Base-by-base conservation (phyloP, 2,113 vertebrate genomes). In the Vicugna pacos region DNA sequence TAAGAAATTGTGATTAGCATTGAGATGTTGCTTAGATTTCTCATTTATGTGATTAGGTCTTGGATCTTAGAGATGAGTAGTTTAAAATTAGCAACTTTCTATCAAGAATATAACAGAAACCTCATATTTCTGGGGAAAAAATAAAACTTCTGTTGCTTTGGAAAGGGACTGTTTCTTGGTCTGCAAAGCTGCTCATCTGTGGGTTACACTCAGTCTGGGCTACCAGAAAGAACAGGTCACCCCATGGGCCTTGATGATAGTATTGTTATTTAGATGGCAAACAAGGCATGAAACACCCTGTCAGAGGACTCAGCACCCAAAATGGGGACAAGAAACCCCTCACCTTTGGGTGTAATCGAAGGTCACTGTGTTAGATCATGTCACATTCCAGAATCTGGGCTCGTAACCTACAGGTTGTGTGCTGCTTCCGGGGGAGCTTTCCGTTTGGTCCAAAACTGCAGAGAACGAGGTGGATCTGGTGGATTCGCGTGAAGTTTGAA, bases 271-370 rank as follows among this genome's bases (percentile, higher is more conserved):
- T 89, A 62, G 22, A 50, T 95, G 73, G 58, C 56, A 97, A 97
- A 97, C 65, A 87, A 95, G 92, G 87, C 81, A 88, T 98, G 92
- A 97, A 92, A 90, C 54, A 76, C 85, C 42, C 20, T 97, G 95
- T 97, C 94, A 92, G 28, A 97, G 76, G 94, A 35, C 67, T 86
- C 92, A 94, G 20, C 35, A 91, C 52, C 46, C n/a, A 0, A 90
- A 62, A 72, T 64, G 75, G 48, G 67, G 75, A 58, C 24, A 50
- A 52, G 67, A 93, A 97, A 48, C 75, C 22, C 65, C 35, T 96
- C 76, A 97, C 89, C 91, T 95, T 65, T 64, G 56, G 2, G 79
- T 70, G 84, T 38, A 89, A 24, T 50, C 46, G 38, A 5, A 52
- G 77, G 28, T 28, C 81, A 52, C 46, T 58, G 12, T 96, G 52